phyloP scores from a whole-genome alignment of 1,140 invertebrate species.

The Elysia chlorotica region DNA sequence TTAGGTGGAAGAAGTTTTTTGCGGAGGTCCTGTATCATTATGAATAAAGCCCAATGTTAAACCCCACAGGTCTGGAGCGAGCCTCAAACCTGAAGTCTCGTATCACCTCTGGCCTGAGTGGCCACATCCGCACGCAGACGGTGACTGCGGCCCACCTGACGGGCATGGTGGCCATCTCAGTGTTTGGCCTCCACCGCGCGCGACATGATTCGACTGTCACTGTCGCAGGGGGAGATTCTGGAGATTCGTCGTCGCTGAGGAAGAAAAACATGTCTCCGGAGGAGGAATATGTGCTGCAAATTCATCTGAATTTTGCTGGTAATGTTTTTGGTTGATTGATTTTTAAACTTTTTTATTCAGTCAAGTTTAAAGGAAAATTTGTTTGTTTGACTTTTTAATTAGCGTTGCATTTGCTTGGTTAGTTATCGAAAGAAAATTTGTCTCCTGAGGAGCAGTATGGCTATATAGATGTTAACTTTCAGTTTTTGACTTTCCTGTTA shows the following conservation, averaged over 20 bases:
- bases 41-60: too few relatives aligned
- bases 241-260: conserved; percentile 16
- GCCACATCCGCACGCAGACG: conserved; percentile 77
- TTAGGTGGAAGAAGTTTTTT: too few relatives aligned
- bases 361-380: not conserved
- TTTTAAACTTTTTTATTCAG: too few relatives aligned
- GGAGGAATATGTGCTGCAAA: conserved; percentile 13
- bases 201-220: too few relatives aligned
- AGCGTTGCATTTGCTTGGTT: too few relatives aligned
- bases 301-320: conserved; percentile 19
- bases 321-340: too few relatives aligned
- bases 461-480: too few relatives aligned
- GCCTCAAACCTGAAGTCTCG: conserved; percentile 68
- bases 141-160: conserved; percentile 75
- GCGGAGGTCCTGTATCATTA: too few relatives aligned
- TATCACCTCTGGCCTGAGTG: conserved; percentile 72
- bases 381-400: too few relatives aligned
- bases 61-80: conserved; percentile 63
- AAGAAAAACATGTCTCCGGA: conserved; percentile 17
- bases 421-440: too few relatives aligned
- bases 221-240: conserved; percentile 6
- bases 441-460: too few relatives aligned
- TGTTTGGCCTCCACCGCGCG: conserved; percentile 69
- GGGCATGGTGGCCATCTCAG: conserved; percentile 77
- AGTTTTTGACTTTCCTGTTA: too few relatives aligned